A percentile compares a stretch with the other conserved stretches of the same genome.
Conservation (phyloP, 2,888 invertebrate species). For the Phyllotreta cruciferae region DNA sequence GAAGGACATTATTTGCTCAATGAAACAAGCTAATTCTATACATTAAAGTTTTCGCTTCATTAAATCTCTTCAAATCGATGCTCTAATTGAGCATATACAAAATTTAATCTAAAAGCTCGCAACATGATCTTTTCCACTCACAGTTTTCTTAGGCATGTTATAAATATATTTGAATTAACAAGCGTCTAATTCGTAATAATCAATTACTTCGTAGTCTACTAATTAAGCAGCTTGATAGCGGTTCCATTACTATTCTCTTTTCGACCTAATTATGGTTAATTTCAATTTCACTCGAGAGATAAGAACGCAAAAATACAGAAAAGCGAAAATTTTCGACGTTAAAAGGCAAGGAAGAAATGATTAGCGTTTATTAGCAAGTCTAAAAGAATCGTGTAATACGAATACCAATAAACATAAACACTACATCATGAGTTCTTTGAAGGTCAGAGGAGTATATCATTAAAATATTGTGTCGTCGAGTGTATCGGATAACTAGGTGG, state of each 20-base stretch:
- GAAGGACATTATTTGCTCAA: too few species aligned
- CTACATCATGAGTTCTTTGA: slow-evolving; percentile 31
- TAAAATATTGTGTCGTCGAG: slow-evolving; percentile 22
- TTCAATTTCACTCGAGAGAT: slow-evolving; percentile 2
- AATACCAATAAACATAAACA: slow-evolving; percentile 32
- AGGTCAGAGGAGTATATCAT: slow-evolving; percentile 31
- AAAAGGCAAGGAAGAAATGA: slow-evolving; percentile 35
- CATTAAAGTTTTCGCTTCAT: too few species aligned
- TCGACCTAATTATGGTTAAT: slow-evolving; percentile 4
- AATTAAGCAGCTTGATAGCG: slow-evolving; percentile 7
- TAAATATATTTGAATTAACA: too few species aligned
- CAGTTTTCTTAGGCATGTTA: too few species aligned
- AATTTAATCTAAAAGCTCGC: too few species aligned
- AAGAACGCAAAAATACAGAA: slow-evolving; percentile 10
- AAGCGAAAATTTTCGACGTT: slow-evolving; percentile 28
- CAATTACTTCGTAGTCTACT: not conserved
- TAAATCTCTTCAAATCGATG: too few species aligned
- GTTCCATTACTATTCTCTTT: not conserved
- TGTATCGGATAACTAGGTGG: slow-evolving; percentile 29
- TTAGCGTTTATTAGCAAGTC: slow-evolving; percentile 36
- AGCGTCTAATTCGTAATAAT: not conserved
- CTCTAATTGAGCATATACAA: too few species aligned
- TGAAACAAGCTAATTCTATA: too few species aligned
- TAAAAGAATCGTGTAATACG: slow-evolving; percentile 26
- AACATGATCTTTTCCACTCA: too few species aligned